Evolutionary conservation across 35 echinoderm and acorn worm genomes (phyloP).

Genomic region (Hemicentrotus pulcherrimus): DNA sequence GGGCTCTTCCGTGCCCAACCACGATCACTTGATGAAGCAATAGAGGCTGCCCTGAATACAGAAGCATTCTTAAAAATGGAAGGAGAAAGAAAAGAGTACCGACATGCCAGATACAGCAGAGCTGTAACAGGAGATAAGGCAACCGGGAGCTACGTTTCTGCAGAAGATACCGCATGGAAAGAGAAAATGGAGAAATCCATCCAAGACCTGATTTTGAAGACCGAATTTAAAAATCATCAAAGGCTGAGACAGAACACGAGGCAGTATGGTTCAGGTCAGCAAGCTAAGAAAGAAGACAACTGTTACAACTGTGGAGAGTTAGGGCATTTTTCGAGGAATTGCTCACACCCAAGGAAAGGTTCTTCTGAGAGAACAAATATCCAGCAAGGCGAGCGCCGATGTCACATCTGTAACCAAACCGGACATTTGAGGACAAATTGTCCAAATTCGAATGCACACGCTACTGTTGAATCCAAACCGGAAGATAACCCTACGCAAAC

Average conservation of each 20-base stretch:
- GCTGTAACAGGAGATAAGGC: not conserved
- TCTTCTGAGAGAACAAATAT: no score
- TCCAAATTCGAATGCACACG: not conserved
- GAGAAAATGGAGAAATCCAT: no score
- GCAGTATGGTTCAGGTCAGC: no score
- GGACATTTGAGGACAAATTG: not conserved
- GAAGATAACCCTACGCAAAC: not conserved
- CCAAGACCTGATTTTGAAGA: no score
- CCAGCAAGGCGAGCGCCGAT: no score
- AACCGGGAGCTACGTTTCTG: not conserved
- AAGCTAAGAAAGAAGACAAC: no score
- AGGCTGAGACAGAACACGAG: no score
- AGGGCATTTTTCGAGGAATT: no score
- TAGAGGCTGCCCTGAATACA: not conserved
- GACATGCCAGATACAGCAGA: not conserved
- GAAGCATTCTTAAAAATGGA: slow-evolving; percentile 46
- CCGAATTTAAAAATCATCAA: no score
- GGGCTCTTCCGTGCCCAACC: not conserved
- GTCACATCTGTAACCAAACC: no score
- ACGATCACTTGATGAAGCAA: not conserved
- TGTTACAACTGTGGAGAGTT: no score
- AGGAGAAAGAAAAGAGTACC: not conserved
- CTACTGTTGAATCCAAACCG: not conserved
- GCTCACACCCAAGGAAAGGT: no score
- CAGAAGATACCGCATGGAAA: not conserved